Evolutionary conservation across 1,140 invertebrate genomes (phyloP).

Genomic region (Zaprionus ghesquierei): DNA sequence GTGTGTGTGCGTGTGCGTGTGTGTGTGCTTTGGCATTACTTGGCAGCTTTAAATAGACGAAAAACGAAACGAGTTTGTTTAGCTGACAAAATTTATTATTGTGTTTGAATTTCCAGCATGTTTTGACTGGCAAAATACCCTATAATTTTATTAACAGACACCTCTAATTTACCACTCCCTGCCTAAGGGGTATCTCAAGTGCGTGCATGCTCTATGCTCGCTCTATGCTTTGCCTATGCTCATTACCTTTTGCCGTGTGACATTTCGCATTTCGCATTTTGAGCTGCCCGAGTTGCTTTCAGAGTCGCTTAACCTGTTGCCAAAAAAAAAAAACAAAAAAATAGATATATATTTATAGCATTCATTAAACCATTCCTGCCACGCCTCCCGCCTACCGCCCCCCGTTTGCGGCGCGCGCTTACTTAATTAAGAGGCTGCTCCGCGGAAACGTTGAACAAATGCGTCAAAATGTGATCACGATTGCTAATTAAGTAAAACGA

Average conservation of each 20-base stretch:
- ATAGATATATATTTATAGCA: constrained; percentile 34
- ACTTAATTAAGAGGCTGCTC: constrained; percentile 23
- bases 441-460: constrained; percentile 45
- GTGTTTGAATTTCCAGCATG: background rate
- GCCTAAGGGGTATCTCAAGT: constrained; percentile 2
- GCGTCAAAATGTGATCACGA: constrained; percentile 44
- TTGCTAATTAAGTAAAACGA: constrained; percentile 55
- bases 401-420: background rate
- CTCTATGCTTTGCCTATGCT: constrained; percentile 13
- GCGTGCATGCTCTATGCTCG: too few relatives aligned
- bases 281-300: constrained; percentile 11
- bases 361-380: constrained; percentile 25
- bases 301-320: constrained; percentile 60
- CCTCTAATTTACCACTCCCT: too few relatives aligned
- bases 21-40: constrained; percentile 19
- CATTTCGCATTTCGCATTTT: constrained; percentile 39
- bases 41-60: constrained; percentile 26
- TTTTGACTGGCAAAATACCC: background rate
- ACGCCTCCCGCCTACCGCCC: background rate
- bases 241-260: constrained; percentile 21
- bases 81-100: constrained; percentile 12
- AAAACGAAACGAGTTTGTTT: constrained; percentile 27
- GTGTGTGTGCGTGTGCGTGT: background rate
- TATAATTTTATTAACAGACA: too few relatives aligned
- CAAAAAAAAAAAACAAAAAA: constrained; percentile 16